Evolutionary conservation across 2,113 vertebrate genomes (phyloP).

Genomic region (Cyrtonyx montezumae): DNA sequence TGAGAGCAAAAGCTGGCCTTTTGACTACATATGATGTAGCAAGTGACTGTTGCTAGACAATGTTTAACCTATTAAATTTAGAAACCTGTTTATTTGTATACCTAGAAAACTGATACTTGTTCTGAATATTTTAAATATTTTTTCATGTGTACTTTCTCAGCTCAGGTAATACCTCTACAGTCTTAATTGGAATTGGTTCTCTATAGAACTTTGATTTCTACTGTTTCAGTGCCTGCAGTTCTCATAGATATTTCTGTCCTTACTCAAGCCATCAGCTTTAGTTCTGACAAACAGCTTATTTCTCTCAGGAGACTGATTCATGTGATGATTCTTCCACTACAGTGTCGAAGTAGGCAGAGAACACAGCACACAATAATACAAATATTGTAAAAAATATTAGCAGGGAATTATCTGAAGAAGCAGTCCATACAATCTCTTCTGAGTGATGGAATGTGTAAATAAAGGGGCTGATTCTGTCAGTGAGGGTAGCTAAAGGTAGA

Average conservation of each 20-base stretch:
- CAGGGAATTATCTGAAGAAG: background rate
- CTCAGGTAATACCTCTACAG: background rate
- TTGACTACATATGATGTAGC: background rate
- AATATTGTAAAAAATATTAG: background rate
- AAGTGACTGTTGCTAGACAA: background rate
- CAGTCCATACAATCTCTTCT: background rate
- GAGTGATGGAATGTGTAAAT: background rate
- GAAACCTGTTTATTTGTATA: conserved; percentile 12
- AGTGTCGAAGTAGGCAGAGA: background rate
- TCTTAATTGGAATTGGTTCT: conserved; percentile 8
- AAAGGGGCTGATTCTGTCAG: background rate
- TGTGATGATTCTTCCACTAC: background rate
- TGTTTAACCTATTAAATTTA: background rate
- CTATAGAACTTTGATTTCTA: background rate
- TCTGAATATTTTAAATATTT: conserved; percentile 32
- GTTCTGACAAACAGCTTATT: conserved; percentile 24
- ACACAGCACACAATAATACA: background rate
- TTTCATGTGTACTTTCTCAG: conserved; percentile 23
- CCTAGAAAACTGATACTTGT: conserved; percentile 16
- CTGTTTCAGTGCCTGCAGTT: background rate
- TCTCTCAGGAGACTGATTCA: conserved; percentile 3
- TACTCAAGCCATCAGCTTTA: rapidly evolving
- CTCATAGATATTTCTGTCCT: conserved; percentile 19
- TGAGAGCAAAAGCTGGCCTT: background rate
- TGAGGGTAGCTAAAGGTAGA: background rate